Evolutionary conservation across 53 echinoderm and acorn worm species (phyloP), one percentile per base, ranked within the genome.

Genomic region (Patiria pectinifera): DNA sequence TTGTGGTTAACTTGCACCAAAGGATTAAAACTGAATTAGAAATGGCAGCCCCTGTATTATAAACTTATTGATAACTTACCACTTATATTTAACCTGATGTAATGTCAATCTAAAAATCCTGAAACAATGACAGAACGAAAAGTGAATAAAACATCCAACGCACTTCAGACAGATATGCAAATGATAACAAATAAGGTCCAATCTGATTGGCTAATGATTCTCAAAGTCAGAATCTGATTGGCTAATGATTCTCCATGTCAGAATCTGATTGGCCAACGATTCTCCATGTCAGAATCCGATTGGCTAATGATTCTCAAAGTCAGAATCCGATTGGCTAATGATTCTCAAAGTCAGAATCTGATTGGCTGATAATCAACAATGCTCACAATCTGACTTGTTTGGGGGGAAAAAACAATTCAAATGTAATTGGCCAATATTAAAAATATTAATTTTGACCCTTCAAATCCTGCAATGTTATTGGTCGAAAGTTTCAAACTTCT

Each of bases 81-180:
- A 49, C 86, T 86, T 48, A 71, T 49, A 85, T 60, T 62, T 60
- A 86, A 71, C 70, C 75, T 11, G 75, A 75, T 22, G 71, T 26
- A 85, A 44, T 47, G 75, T 49, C 86, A 71, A 86, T 11, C 86
- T 86, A 86, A 86, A 86, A 86, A 49, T 86, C 86, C 86, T 86
- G 86, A 58, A 71, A 48, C 6, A 49, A 53, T 24, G 24, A 86
- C 71, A 86, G 69, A 75, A 18, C 10, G 21, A 82, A 23, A 6
- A 5, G 8, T 53, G 53, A 53, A 8, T 6, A 53, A 86, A 70
- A 85, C 69, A 48, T 71, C 85, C 70, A 11, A 35, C 3, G 70
- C 85, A 63, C 84, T 69, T 45, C 22, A 11, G 53, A 82, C 53
- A 6, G 8, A 53, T 53, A 6, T 5, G 53, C 53, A 6, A 53